Evolutionary conservation across 2,113 vertebrate species (phyloP).

Genomic region (Cottus gobio): DNA sequence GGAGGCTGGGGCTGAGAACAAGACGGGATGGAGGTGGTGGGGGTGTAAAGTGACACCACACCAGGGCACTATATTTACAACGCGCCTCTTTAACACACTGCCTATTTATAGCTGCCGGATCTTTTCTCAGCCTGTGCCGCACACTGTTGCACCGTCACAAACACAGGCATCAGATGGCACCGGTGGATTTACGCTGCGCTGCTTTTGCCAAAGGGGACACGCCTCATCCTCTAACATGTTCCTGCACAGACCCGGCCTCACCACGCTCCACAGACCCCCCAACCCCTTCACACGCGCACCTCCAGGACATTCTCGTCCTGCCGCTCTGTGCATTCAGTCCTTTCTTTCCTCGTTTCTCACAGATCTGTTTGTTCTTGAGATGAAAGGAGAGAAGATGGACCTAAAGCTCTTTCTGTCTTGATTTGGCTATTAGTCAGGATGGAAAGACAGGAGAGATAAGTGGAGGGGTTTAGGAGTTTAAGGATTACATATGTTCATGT

Average conservation of each 20-base stretch:
- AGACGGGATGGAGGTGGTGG: constrained; percentile 31
- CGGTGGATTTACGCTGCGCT: constrained; percentile 61
- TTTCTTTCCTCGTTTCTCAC: constrained; percentile 22
- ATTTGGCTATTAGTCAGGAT: constrained; percentile 21
- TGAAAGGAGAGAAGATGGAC: constrained; percentile 41
- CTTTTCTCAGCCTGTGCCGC: constrained; percentile 75
- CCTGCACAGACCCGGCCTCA: constrained; percentile 52
- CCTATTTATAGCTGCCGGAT: constrained; percentile 81
- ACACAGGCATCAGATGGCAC: constrained; percentile 77
- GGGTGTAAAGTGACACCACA: constrained; percentile 78
- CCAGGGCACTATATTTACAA: constrained; percentile 80
- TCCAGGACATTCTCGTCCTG: constrained; percentile 43
- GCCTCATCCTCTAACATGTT: constrained; percentile 72
- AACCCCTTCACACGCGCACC: constrained; percentile 30
- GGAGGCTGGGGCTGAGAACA: constrained; percentile 56
- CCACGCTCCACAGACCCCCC: constrained; percentile 31
- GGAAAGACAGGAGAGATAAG: constrained; percentile 18
- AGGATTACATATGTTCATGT: constrained; percentile 4
- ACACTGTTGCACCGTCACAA: constrained; percentile 73
- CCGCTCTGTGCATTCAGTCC: constrained; percentile 1
- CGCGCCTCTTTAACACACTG: constrained; percentile 72
- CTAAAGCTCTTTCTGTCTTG: constrained; percentile 36
- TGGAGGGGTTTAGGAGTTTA: constrained; percentile 20
- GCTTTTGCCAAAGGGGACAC: constrained; percentile 74
- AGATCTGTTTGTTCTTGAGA: constrained; percentile 6